Conservation (phyloP, 1,140 invertebrate species). For the Stegodyphus mimosarum region DNA sequence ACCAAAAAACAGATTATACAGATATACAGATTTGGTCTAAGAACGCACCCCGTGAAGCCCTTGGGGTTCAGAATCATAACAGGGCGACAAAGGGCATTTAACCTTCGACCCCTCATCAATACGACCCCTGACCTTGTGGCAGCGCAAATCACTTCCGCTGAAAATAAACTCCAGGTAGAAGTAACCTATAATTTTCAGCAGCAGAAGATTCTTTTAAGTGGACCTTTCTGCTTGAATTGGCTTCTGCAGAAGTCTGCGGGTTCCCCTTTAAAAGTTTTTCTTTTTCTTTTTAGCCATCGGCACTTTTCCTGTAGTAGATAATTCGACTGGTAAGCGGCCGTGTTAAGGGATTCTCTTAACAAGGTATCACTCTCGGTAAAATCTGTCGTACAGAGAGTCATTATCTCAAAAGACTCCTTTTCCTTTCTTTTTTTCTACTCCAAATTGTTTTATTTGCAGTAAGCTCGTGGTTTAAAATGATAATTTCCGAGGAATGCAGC, state of each 20-base stretch:
- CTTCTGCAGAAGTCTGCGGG: conserved; percentile 39
- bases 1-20: no score
- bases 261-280: neutral
- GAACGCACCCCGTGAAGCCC: no score
- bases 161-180: neutral
- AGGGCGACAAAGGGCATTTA: conserved; percentile 53
- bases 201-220: conserved; percentile 2
- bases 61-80: neutral
- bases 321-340: conserved; percentile 13
- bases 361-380: conserved; percentile 31
- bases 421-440: neutral
- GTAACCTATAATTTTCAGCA: conserved; percentile 37
- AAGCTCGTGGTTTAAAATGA: conserved; percentile 18
- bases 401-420: neutral
- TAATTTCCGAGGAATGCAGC: conserved; percentile 1
- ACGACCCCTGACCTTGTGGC: neutral
- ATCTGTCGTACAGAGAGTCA: conserved; percentile 20
- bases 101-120: conserved; percentile 15
- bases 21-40: no score
- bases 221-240: conserved; percentile 8
- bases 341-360: conserved; percentile 5
- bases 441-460: no score
- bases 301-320: neutral
- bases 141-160: conserved; percentile 41
- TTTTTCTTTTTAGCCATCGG: neutral